Evolutionary conservation across 2,113 vertebrate species (phyloP).

Genomic region (Calypte anna): DNA sequence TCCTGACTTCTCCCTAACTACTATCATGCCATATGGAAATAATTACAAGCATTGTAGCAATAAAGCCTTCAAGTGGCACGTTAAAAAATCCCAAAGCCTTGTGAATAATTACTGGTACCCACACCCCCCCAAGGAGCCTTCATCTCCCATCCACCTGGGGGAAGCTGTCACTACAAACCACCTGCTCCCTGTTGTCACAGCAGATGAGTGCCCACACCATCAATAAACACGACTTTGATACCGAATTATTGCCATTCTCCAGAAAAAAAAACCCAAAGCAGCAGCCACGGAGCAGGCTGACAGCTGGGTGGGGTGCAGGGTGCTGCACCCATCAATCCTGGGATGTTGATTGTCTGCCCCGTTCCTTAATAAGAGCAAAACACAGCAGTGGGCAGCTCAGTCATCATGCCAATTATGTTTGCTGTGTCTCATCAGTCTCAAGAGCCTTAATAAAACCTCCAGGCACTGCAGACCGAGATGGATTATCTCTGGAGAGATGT

Average conservation of each 20-base stretch:
- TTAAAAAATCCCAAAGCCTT: neutral
- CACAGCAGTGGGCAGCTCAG: neutral
- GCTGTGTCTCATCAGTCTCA: neutral
- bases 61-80: neutral
- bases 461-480: neutral
- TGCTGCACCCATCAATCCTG: neutral
- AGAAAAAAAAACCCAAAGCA: neutral
- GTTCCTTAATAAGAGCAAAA: neutral
- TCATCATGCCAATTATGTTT: neutral
- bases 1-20: neutral
- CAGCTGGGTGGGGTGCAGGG: neutral
- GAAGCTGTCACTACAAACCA: neutral
- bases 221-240: neutral
- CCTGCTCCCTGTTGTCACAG: neutral
- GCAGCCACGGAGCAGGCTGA: rapidly evolving
- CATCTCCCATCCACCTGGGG: neutral
- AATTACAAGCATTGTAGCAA: neutral
- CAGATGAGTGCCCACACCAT: neutral
- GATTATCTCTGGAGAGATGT: neutral
- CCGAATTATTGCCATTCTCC: neutral
- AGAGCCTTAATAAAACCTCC: neutral
- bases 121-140: neutral
- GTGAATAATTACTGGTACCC: neutral
- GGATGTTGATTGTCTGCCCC: rapidly evolving
- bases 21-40: neutral